Conservation (phyloP, 92 coral and sea anemone species). For the Epizoanthus stellaris region DNA sequence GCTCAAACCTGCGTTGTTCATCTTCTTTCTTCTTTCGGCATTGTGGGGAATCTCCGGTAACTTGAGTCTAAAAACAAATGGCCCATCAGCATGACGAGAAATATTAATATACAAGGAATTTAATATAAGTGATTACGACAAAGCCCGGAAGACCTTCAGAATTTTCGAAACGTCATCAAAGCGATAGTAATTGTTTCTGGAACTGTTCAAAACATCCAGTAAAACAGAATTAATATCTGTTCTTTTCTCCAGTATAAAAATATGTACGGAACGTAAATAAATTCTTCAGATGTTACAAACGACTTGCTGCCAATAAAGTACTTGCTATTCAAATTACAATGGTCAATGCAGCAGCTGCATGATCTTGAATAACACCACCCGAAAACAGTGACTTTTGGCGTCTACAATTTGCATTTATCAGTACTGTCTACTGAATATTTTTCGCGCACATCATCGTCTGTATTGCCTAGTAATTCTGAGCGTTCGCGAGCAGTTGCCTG, state of each 20-base stretch:
- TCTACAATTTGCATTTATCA: too few species aligned
- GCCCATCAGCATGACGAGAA: conserved; percentile 6
- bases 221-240: background rate
- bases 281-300: conserved; percentile 26
- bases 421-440: too few species aligned
- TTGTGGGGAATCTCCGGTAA: conserved; percentile 50
- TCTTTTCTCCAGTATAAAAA: background rate
- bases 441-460: background rate
- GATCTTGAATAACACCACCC: conserved; percentile 2
- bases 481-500: background rate
- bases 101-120: background rate
- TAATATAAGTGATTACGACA: background rate
- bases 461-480: background rate
- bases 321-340: background rate
- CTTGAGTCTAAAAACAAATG: conserved; percentile 40
- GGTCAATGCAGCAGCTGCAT: conserved; percentile 8
- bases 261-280: background rate
- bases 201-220: background rate
- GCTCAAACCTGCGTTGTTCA: conserved; percentile 69
- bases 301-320: background rate
- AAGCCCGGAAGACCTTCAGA: background rate
- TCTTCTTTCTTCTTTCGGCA: conserved; percentile 64
- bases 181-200: conserved; percentile 5
- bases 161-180: conserved; percentile 32
- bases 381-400: conserved; percentile 16